Evolutionary conservation across 2,888 invertebrate genomes (phyloP).

Genomic region (Falcaria lacertinaria): DNA sequence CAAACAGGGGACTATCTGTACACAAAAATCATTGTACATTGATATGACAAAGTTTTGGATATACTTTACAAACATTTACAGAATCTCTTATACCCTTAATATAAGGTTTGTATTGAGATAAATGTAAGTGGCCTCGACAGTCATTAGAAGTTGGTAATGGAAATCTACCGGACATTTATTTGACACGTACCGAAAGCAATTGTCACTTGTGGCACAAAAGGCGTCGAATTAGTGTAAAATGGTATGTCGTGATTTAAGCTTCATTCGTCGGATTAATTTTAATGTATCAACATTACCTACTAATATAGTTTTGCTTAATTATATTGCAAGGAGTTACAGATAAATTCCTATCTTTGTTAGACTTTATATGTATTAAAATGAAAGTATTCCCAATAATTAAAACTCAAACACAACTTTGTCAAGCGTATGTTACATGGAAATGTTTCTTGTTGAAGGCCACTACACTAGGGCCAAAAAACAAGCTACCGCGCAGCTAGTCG

Average conservation of each 20-base stretch:
- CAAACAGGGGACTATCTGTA: slow-evolving; percentile 68
- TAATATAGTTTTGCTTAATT: no score
- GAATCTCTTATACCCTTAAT: not conserved
- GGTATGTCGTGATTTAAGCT: slow-evolving; percentile 50
- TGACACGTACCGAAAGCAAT: slow-evolving; percentile 65
- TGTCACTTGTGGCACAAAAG: slow-evolving; percentile 48
- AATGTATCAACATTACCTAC: slow-evolving; percentile 12
- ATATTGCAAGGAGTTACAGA: no score
- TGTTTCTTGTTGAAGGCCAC: no score
- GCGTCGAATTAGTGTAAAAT: slow-evolving; percentile 34
- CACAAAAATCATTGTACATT: slow-evolving; percentile 58
- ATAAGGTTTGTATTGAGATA: slow-evolving; percentile 21
- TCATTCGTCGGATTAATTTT: slow-evolving; percentile 49
- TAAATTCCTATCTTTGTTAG: no score
- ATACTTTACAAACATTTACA: not conserved
- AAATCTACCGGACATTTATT: slow-evolving; percentile 60
- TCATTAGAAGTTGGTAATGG: slow-evolving; percentile 23
- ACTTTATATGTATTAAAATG: no score
- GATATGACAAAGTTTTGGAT: slow-evolving; percentile 18
- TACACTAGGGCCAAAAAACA: no score
- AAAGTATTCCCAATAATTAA: no score
- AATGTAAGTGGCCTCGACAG: not conserved
- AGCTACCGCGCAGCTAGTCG: no score
- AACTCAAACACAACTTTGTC: no score
- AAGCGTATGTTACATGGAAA: no score